Evolutionary conservation across 2,888 invertebrate species (phyloP), one percentile per base, ranked within the genome.

Genomic region (Pollenia amentaria): DNA sequence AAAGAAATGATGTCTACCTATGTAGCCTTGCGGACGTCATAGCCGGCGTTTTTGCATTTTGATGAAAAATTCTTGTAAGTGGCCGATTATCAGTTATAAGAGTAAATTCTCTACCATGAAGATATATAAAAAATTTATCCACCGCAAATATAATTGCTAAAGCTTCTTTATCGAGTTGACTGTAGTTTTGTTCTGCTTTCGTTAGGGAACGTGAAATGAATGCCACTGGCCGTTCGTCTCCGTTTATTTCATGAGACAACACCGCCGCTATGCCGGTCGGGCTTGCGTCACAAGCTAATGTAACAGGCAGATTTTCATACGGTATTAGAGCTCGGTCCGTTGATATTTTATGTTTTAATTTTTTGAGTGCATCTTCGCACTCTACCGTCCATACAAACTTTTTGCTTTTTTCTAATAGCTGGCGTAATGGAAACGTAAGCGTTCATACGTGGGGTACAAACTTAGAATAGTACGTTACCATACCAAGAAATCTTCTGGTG

Each of bases 381-480:
- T 80, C 18, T 11, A 1, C 14, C 6, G 77, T 48, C 80, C 76
- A 80, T 8, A 12, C 2, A 64, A 64, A 84, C 44, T 75, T 70
- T 46, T 4, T 16, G 7, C 51, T 60, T 55, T 65, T 79, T 21
- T 62, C 38, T 46, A 84, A 42, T 7, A 75, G 44, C 1, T 73
- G 44, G 12, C n/a, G n/a, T n/a, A n/a, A n/a, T n/a, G n/a, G n/a
- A n/a, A n/a, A n/a, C n/a, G n/a, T n/a, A n/a, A n/a, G 3, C 6
- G 80, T 70, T 51, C 75, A 80, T 0, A 76, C 76, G 16, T 80
- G 29, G 46, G 75, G 79, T 18, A 84, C 60, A 18, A 84, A 79
- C 38, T 73, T 75, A 0, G 77, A 16, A 55, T 78, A 84, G 40
- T 84, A 78, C 0, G 73, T 78, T 9, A 78, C 46, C 78, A 78